These are phyloP conservation scores for Hylaeus volcanicus DNA, from an alignment of 1,140 invertebrate species.

Conservation along the genomic window DNA sequence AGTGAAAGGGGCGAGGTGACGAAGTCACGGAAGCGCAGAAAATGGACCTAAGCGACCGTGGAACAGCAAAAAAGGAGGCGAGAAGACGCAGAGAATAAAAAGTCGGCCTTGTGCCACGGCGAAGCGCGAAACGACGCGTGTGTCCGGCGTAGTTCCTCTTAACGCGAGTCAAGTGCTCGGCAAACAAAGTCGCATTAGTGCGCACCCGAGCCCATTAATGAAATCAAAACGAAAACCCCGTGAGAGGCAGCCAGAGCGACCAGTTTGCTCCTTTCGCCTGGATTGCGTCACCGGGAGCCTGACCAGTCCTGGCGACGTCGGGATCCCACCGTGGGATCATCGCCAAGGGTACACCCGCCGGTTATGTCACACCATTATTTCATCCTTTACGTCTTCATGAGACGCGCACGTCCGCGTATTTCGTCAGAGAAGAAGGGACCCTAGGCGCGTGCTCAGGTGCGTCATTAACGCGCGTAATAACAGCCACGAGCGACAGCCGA, in stretches of 20 bases:
- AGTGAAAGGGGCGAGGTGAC: background rate
- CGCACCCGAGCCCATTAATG: constrained; percentile 72
- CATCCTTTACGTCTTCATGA: constrained; percentile 57
- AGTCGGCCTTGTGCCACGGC: constrained; percentile 45
- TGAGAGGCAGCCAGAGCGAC: constrained; percentile 20
- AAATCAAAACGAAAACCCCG: constrained; percentile 67
- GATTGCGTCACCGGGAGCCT: constrained; percentile 56
- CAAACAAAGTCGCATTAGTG: constrained; percentile 72
- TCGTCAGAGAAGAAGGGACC: constrained; percentile 41
- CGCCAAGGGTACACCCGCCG: constrained; percentile 18
- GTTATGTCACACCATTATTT: constrained; percentile 65
- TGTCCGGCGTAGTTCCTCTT: constrained; percentile 63
- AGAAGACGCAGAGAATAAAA: background rate
- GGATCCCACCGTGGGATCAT: constrained; percentile 56
- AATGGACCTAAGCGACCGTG: background rate
- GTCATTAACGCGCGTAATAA: constrained; percentile 65
- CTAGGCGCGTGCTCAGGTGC: constrained; percentile 12
- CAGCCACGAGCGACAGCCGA: constrained; percentile 57
- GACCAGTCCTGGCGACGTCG: background rate
- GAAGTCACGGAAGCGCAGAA: background rate
- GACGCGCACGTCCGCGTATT: constrained; percentile 34
- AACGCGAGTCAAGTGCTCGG: constrained; percentile 70
- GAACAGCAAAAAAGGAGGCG: background rate
- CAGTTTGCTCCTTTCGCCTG: constrained; percentile 43
- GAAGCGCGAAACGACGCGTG: constrained; percentile 65